Percentiles rank a stretch among this genome's conserved stretches.
Conservation (phyloP, 2,888 invertebrate genomes). For the Brachycybe producta region DNA sequence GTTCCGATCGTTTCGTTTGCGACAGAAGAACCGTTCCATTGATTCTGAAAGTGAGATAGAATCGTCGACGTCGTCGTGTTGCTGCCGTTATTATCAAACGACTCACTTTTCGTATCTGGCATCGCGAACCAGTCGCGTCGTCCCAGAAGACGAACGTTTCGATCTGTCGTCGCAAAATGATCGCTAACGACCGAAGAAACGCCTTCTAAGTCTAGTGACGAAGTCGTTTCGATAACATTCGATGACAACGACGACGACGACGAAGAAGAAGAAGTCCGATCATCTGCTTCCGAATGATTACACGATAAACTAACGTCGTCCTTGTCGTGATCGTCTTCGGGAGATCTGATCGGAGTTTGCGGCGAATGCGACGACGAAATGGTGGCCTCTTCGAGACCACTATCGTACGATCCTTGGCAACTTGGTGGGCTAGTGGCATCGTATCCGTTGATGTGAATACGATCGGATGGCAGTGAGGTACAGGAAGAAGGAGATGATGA, state of each 20-base stretch:
- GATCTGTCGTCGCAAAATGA: too few species aligned
- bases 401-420: conserved; percentile 15
- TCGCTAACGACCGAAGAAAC: not conserved
- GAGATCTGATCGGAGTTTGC: not conserved
- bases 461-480: conserved; percentile 3
- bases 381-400: conserved; percentile 10
- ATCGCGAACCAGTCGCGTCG: too few species aligned
- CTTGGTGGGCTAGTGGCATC: conserved; percentile 10
- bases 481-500: conserved; percentile 10
- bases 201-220: not conserved
- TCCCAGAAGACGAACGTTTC: too few species aligned
- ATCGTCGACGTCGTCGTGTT: too few species aligned
- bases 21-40: conserved; percentile 5
- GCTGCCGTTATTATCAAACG: too few species aligned
- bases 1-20: too few species aligned
- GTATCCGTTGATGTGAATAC: conserved; percentile 8
- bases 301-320: not conserved
- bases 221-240: not conserved
- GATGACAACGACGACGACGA: not conserved
- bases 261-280: not conserved
- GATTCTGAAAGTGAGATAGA: too few species aligned
- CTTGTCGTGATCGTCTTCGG: conserved; percentile 5
- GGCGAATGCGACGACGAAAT: conserved; percentile 5
- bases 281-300: not conserved
- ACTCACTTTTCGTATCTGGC: too few species aligned